A percentile compares a stretch with the other conserved stretches of the same genome.
phyloP scores from a whole-genome alignment of 2,888 invertebrate genomes.

The Amphipoea oculea region DNA sequence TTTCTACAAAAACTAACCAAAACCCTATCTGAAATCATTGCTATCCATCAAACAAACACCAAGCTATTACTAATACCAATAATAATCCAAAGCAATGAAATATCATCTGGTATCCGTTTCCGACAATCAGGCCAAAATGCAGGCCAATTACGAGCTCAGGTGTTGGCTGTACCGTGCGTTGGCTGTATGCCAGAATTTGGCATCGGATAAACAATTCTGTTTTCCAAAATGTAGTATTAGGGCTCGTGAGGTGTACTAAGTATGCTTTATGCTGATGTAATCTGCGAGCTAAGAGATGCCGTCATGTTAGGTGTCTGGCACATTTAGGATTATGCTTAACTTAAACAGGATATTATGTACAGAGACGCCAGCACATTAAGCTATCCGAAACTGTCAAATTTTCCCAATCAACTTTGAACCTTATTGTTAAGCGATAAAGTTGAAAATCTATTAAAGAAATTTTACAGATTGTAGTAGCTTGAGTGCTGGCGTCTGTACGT shows the following conservation, averaged over 20 bases:
- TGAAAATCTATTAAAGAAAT: too few species aligned
- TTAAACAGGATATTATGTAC: background rate
- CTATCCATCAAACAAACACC: constrained; percentile 33
- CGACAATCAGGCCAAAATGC: constrained; percentile 71
- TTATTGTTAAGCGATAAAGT: too few species aligned
- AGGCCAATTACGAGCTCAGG: constrained; percentile 76
- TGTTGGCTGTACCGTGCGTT: constrained; percentile 69
- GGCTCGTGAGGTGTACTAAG: constrained; percentile 53
- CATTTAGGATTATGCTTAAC: constrained; percentile 17
- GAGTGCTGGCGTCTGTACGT: too few species aligned
- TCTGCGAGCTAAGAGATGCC: constrained; percentile 15
- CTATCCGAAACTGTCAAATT: too few species aligned
- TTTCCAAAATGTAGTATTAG: constrained; percentile 63
- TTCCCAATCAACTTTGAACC: too few species aligned
- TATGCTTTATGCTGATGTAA: constrained; percentile 45
- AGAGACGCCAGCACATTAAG: too few species aligned
- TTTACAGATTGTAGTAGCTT: too few species aligned
- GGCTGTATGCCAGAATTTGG: constrained; percentile 58
- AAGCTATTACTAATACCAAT: constrained; percentile 40
- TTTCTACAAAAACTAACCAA: background rate
- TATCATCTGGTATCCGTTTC: constrained; percentile 63
- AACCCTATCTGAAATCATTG: background rate
- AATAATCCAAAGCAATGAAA: constrained; percentile 64
- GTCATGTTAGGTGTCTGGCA: background rate
- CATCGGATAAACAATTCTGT: constrained; percentile 66